These are phyloP conservation scores for Thamnophis elegans DNA, from an alignment of 2,797 vertebrate species.

Conservation along the genomic window DNA sequence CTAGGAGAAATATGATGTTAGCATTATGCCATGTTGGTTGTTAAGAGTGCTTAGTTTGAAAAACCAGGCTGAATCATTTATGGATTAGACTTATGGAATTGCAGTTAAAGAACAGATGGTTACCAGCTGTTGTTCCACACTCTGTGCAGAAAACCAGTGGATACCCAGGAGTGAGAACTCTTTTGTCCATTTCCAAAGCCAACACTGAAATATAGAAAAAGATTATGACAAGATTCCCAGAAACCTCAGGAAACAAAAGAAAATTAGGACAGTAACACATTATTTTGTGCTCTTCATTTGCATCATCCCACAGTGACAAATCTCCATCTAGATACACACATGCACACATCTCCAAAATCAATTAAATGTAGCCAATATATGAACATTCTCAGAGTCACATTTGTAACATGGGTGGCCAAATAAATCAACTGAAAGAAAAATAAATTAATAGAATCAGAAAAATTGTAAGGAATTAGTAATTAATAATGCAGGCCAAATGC, in stretches of 20 bases:
- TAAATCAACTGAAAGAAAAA: not conserved
- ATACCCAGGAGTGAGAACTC: not conserved
- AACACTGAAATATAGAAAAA: conserved; percentile 1
- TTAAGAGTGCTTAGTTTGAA: conserved; percentile 1
- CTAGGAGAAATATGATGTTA: conserved; percentile 6
- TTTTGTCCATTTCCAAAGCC: not conserved
- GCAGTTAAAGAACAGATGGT: conserved; percentile 19
- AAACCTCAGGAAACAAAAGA: not conserved
- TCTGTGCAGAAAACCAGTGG: conserved; percentile 11
- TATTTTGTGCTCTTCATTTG: not conserved
- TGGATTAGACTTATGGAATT: conserved; percentile 5
- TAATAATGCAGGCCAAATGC: not conserved
- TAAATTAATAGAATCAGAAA: not conserved
- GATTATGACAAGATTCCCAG: not conserved
- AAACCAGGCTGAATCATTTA: conserved; percentile 6
- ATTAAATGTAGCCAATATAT: not conserved
- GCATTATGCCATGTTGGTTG: conserved; percentile 15
- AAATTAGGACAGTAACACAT: not conserved
- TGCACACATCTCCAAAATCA: not conserved
- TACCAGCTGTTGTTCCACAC: conserved; percentile 13
- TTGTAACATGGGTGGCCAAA: not conserved
- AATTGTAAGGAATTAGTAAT: too few relatives aligned
- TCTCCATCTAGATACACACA: not conserved
- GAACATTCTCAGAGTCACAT: not conserved
- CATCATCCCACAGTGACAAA: not conserved